A percentile compares a stretch with the other conserved stretches of the same genome.
Conservation (phyloP, 2,113 vertebrate species). For the Labrus mixtus region DNA sequence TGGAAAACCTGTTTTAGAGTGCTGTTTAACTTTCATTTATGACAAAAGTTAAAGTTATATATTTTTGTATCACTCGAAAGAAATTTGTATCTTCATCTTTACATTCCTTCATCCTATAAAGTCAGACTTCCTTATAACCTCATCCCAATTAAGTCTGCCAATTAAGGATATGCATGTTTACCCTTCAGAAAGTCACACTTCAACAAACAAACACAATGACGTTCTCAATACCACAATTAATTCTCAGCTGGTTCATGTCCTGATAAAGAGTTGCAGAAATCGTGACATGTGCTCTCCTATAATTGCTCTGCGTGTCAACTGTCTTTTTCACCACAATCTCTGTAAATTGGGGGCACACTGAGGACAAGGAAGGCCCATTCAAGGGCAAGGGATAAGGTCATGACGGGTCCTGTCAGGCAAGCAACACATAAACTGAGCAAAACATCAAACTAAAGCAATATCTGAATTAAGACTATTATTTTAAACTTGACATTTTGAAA, state of each 20-base stretch:
- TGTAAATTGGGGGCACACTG: constrained; percentile 32
- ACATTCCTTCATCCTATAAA: background rate
- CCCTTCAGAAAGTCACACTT: background rate
- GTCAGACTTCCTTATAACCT: constrained; percentile 11
- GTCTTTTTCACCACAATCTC: constrained; percentile 4
- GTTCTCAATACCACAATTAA: constrained; percentile 12
- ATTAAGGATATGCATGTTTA: background rate
- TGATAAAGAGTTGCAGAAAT: constrained; percentile 29
- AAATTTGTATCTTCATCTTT: background rate
- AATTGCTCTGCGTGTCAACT: background rate
- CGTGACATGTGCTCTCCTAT: background rate
- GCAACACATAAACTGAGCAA: too few relatives aligned
- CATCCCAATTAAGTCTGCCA: constrained; percentile 4
- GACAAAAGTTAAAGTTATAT: too few relatives aligned
- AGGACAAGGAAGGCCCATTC: constrained; percentile 14
- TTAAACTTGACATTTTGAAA: too few relatives aligned
- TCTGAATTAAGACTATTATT: too few relatives aligned
- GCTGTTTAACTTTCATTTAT: too few relatives aligned
- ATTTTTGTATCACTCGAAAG: background rate
- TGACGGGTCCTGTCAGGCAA: background rate
- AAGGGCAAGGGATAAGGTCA: background rate
- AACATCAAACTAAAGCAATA: too few relatives aligned
- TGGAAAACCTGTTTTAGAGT: too few relatives aligned
- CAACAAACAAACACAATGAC: constrained; percentile 26
- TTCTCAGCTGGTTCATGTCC: background rate